Percentiles rank a stretch among this genome's conserved stretches.
phyloP scores from a whole-genome alignment of 2,888 invertebrate genomes.

The Patella ulyssiponensis region DNA sequence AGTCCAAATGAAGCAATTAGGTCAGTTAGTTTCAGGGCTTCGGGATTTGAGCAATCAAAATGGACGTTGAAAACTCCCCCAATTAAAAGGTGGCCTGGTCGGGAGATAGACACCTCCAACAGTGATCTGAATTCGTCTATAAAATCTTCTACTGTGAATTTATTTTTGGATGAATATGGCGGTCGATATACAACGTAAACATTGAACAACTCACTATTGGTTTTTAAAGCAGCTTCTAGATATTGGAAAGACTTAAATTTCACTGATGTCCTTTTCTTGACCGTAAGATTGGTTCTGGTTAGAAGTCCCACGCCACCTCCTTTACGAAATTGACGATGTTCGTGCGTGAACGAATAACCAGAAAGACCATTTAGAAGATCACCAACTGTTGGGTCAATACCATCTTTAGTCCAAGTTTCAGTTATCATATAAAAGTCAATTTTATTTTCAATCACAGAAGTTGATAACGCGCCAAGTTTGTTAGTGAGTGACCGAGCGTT shows the following conservation, averaged over 20 bases:
- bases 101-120: not conserved
- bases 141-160: not conserved
- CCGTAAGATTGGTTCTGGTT: not conserved
- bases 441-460: conserved; percentile 31
- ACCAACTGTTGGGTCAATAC: conserved; percentile 1
- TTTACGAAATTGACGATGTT: conserved; percentile 3
- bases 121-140: not conserved
- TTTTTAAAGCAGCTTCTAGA: conserved; percentile 1
- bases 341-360: not conserved
- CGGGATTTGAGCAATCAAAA: not conserved
- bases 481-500: not conserved
- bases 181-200: not conserved
- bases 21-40: not conserved
- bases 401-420: conserved; percentile 7
- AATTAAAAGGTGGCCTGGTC: not conserved
- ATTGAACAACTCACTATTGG: conserved; percentile 7
- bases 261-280: not conserved
- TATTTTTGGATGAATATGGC: not conserved
- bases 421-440: conserved; percentile 5
- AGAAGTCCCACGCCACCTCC: not conserved
- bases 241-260: conserved; percentile 3
- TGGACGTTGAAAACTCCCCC: not conserved
- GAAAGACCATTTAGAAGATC: not conserved
- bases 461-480: too few species aligned
- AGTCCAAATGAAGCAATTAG: not conserved